Conservation (phyloP, 2,113 vertebrate genomes). For the Sturnus vulgaris region DNA sequence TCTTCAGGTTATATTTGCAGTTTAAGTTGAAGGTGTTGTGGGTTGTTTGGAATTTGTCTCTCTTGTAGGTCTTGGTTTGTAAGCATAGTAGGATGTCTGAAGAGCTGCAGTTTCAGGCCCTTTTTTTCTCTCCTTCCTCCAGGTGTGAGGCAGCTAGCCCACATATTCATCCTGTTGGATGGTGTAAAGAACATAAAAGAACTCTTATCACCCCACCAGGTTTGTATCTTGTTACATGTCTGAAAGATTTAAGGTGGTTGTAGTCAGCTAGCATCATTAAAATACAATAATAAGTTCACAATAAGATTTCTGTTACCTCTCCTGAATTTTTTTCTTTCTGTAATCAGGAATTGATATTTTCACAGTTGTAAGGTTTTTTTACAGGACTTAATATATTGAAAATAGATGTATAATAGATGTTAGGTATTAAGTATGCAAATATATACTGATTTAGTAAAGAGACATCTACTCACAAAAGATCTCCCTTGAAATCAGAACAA, state of each 20-base stretch:
- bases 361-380: neutral
- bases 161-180: conserved; percentile 86
- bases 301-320: neutral
- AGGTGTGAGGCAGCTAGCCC: conserved; percentile 88
- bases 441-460: neutral
- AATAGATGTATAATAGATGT: neutral
- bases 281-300: neutral
- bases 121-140: neutral
- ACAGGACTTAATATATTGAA: neutral
- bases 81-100: neutral
- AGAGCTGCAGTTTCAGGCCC: neutral
- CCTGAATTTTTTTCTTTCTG: neutral
- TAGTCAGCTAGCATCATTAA: neutral
- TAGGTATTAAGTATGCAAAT: neutral
- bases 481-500: neutral
- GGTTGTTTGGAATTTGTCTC: neutral
- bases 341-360: neutral
- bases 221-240: conserved; percentile 31
- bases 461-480: neutral
- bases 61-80: neutral
- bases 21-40: neutral
- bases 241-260: neutral
- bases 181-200: conserved; percentile 84
- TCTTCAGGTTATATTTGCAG: neutral
- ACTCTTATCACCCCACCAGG: conserved; percentile 84